Percentiles rank a stretch among this genome's conserved stretches.
These are phyloP conservation scores for Nysson spinosus DNA, from an alignment of 2,888 invertebrate genomes.

Conservation along the genomic window DNA sequence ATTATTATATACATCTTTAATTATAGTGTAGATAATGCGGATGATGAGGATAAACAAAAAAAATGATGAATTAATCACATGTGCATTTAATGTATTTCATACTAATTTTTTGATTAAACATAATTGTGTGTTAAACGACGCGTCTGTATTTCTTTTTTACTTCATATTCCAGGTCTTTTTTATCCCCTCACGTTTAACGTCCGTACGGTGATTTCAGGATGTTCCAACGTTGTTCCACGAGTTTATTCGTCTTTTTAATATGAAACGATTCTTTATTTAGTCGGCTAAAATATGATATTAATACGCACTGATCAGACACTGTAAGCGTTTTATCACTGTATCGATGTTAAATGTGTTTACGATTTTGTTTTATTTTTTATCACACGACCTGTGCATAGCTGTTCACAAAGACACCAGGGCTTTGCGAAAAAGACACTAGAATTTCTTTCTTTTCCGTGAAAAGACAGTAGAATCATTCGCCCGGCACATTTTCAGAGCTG, in stretches of 20 bases:
- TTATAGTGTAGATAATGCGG: conserved; percentile 74
- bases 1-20: conserved; percentile 72
- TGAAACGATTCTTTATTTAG: neutral
- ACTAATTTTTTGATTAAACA: conserved; percentile 78
- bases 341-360: too few relatives aligned
- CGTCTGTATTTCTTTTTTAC: conserved; percentile 69
- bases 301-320: too few relatives aligned
- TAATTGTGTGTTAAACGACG: conserved; percentile 75
- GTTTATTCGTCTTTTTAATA: neutral
- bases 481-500: too few relatives aligned
- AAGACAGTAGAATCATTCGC: too few relatives aligned
- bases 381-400: too few relatives aligned
- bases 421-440: too few relatives aligned
- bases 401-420: too few relatives aligned
- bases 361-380: too few relatives aligned
- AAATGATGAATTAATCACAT: conserved; percentile 74
- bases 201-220: too few relatives aligned
- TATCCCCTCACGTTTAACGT: conserved; percentile 29
- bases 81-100: conserved; percentile 78
- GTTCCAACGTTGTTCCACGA: neutral
- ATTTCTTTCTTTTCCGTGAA: too few relatives aligned
- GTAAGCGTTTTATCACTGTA: neutral
- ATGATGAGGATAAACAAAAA: conserved; percentile 67
- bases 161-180: conserved; percentile 57
- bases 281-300: too few relatives aligned